Conservation (phyloP, 1,140 invertebrate species). For the Monomorium pharaonis region DNA sequence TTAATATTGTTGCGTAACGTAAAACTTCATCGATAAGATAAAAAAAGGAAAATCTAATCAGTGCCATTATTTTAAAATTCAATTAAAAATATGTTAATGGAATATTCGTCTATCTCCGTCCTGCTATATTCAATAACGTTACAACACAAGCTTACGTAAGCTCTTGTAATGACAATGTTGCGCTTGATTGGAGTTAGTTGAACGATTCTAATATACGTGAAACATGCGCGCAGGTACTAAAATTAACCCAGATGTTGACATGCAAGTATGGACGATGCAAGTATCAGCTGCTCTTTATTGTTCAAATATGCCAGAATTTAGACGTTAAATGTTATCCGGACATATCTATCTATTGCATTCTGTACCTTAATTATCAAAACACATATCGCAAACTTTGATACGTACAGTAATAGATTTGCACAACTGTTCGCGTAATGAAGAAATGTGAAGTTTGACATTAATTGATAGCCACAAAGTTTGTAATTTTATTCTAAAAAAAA, state of each 20-base stretch:
- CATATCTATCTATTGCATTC: background rate
- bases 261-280: background rate
- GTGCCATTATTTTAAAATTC: background rate
- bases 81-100: background rate
- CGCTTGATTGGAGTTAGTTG: background rate
- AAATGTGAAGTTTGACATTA: no score
- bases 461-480: background rate
- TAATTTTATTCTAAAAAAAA: no score
- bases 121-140: background rate
- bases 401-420: background rate
- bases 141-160: slow-evolving; percentile 4
- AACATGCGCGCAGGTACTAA: background rate
- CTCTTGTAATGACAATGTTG: slow-evolving; percentile 26
- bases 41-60: background rate
- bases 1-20: background rate
- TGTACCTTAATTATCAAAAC: background rate
- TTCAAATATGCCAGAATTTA: slow-evolving; percentile 7
- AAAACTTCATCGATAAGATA: background rate
- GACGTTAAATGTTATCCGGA: slow-evolving; percentile 17
- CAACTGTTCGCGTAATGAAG: background rate
- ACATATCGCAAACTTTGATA: slow-evolving; percentile 2
- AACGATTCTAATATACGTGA: slow-evolving; percentile 2
- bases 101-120: background rate
- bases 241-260: slow-evolving; percentile 18
- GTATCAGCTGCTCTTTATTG: background rate